A percentile compares a stretch with the other conserved stretches of the same genome.
These are phyloP conservation scores for Potamilus streckersoni DNA, from an alignment of 1,140 invertebrate genomes.

Conservation along the genomic window DNA sequence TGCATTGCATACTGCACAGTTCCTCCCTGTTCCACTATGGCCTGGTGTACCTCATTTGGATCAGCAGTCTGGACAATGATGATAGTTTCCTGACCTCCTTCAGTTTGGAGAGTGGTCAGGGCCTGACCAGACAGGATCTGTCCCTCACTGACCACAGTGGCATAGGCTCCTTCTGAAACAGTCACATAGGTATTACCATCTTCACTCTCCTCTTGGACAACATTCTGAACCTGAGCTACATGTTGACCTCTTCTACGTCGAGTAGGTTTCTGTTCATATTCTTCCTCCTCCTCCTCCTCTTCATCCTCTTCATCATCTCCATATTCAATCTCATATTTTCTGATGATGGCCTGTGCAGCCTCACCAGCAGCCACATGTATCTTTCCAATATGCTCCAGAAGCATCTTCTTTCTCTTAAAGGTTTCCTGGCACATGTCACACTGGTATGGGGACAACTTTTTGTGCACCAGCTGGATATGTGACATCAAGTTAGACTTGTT, in stretches of 20 bases:
- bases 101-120: slow-evolving; percentile 56
- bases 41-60: slow-evolving; percentile 55
- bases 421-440: slow-evolving; percentile 65
- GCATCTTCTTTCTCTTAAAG: slow-evolving; percentile 62
- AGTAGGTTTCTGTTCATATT: slow-evolving; percentile 5
- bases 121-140: slow-evolving; percentile 55
- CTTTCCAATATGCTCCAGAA: slow-evolving; percentile 62
- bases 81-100: slow-evolving; percentile 62
- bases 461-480: slow-evolving; percentile 63
- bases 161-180: slow-evolving; percentile 56
- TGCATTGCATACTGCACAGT: slow-evolving; percentile 61
- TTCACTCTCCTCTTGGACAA: slow-evolving; percentile 31
- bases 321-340: slow-evolving; percentile 45
- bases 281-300: slow-evolving; percentile 50
- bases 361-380: slow-evolving; percentile 63
- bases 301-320: slow-evolving; percentile 46
- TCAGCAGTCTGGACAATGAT: slow-evolving; percentile 65
- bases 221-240: neutral
- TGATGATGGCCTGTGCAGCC: slow-evolving; percentile 57
- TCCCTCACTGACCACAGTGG: slow-evolving; percentile 51
- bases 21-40: slow-evolving; percentile 58
- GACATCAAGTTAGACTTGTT: slow-evolving; percentile 65
- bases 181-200: slow-evolving; percentile 52
- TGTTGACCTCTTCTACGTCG: neutral
- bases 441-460: slow-evolving; percentile 61